Conservation (phyloP, 2,113 vertebrate genomes). For the Ranitomeya imitator region DNA sequence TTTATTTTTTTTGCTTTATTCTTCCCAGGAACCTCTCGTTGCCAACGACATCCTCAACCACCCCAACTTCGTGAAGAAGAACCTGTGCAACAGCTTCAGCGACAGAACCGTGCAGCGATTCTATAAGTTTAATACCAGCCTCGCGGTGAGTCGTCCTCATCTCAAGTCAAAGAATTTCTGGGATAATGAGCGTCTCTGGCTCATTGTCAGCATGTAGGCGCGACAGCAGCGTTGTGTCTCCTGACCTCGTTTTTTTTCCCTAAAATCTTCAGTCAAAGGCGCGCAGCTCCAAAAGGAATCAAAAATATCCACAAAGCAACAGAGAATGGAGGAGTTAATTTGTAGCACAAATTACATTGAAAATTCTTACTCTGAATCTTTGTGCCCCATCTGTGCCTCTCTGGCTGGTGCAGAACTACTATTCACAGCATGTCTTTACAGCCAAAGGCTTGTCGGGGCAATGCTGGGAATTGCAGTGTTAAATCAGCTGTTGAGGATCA, state of each 20-base stretch:
- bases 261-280: not conserved
- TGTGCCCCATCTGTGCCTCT: too few relatives aligned
- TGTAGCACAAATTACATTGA: not conserved
- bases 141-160: slow-evolving; percentile 76
- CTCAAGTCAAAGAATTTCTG: not conserved
- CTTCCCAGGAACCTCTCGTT: slow-evolving; percentile 88
- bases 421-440: not conserved
- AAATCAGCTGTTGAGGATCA: not conserved
- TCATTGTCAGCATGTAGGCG: not conserved
- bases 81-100: slow-evolving; percentile 98
- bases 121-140: slow-evolving; percentile 98
- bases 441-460: not conserved
- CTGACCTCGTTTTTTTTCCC: not conserved
- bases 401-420: not conserved
- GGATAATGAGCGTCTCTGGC: not conserved
- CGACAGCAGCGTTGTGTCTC: slow-evolving; percentile 1
- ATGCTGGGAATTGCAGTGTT: not conserved
- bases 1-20: not conserved
- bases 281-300: not conserved
- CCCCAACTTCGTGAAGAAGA: slow-evolving; percentile 98
- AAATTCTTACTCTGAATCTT: not conserved
- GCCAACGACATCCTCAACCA: slow-evolving; percentile 98
- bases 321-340: not conserved
- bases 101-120: slow-evolving; percentile 97
- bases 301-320: not conserved